phyloP scores from a whole-genome alignment of 2,113 vertebrate species.

The Falco punctatus region DNA sequence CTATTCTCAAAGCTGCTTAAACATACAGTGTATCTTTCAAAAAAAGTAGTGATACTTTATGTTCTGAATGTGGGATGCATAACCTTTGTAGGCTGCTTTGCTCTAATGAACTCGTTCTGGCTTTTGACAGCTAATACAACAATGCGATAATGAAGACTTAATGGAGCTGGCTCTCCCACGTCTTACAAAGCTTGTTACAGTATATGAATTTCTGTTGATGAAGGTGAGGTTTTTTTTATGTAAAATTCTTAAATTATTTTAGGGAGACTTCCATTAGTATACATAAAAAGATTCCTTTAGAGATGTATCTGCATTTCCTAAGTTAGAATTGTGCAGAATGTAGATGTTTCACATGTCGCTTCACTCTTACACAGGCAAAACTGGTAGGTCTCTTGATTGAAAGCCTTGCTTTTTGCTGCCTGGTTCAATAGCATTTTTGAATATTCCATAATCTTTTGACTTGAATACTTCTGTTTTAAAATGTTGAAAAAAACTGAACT shows the following conservation, averaged over 20 bases:
- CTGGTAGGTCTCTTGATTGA: neutral
- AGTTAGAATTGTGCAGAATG: neutral
- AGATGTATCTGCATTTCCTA: neutral
- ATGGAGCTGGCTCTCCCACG: slow-evolving; percentile 89
- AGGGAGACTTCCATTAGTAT: neutral
- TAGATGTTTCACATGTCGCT: neutral
- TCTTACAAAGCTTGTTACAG: slow-evolving; percentile 84
- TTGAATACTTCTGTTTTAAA: neutral
- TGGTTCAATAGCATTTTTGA: neutral
- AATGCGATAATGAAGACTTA: slow-evolving; percentile 87
- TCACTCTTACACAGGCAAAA: neutral
- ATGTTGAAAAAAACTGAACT: neutral
- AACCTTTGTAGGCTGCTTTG: neutral
- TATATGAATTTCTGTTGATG: slow-evolving; percentile 91
- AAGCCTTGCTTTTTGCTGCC: neutral
- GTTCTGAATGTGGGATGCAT: neutral
- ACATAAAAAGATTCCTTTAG: neutral
- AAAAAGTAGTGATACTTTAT: neutral
- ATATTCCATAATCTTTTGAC: neutral
- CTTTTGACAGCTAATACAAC: slow-evolving; percentile 81
- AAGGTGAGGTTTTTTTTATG: slow-evolving; percentile 79
- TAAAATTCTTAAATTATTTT: neutral
- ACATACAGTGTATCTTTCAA: neutral
- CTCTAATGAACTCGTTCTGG: slow-evolving; percentile 12
- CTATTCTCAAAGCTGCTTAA: neutral